These are phyloP conservation scores for Octonoba sinensis DNA, from an alignment of 2,888 invertebrate species.

Conservation along the genomic window DNA sequence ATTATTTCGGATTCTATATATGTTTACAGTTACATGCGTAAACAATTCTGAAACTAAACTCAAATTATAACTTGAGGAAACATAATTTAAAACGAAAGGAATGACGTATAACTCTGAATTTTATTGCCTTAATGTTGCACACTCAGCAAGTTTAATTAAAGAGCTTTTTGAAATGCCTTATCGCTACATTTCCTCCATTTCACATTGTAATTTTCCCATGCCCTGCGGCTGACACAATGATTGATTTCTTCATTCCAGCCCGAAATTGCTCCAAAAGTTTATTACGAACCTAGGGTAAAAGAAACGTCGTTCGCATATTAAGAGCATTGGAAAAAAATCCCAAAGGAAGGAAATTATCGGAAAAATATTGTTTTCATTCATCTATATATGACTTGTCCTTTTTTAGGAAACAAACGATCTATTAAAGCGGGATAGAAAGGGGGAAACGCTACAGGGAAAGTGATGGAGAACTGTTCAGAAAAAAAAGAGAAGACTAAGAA, in stretches of 20 bases:
- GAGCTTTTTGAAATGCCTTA: too few relatives aligned
- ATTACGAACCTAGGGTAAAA: conserved; percentile 29
- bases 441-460: conserved; percentile 8
- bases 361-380: conserved; percentile 28
- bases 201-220: not conserved
- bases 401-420: conserved; percentile 56
- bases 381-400: conserved; percentile 27
- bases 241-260: conserved; percentile 45
- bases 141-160: too few relatives aligned
- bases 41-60: too few relatives aligned
- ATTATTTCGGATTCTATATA: too few relatives aligned
- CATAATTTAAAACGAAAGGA: too few relatives aligned
- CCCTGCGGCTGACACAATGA: conserved; percentile 36
- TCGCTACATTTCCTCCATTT: too few relatives aligned
- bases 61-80: too few relatives aligned
- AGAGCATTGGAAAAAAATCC: conserved; percentile 13
- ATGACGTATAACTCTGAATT: too few relatives aligned
- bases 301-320: conserved; percentile 1
- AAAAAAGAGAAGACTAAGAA: conserved; percentile 24
- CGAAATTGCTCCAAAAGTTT: conserved; percentile 22
- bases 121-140: too few relatives aligned
- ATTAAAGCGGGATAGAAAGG: conserved; percentile 30
- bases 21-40: too few relatives aligned
- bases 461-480: conserved; percentile 10
- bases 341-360: conserved; percentile 43